Evolutionary conservation across 92 coral and sea anemone species (phyloP).

Genomic region (Phenganax stokvisi): DNA sequence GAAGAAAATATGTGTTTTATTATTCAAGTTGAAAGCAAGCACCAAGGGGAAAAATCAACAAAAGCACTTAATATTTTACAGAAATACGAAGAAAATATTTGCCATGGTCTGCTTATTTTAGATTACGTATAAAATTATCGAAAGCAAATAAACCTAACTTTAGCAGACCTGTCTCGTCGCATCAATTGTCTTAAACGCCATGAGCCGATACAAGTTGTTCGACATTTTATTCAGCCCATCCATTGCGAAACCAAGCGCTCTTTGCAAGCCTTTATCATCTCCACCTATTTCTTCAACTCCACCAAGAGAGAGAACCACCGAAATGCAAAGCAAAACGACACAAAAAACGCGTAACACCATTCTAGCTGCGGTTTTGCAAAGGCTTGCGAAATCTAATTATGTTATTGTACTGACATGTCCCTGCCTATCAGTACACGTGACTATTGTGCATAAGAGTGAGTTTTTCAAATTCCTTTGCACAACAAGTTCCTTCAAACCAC

Average conservation of each 20-base stretch:
- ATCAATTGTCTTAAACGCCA: constrained; percentile 61
- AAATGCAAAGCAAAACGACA: constrained; percentile 9
- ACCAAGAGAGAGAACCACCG: constrained; percentile 26
- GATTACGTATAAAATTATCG: neutral
- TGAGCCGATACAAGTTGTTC: constrained; percentile 76
- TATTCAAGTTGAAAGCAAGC: neutral
- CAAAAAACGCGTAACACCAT: constrained; percentile 17
- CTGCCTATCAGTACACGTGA: no score
- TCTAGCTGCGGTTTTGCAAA: neutral
- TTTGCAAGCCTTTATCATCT: constrained; percentile 68
- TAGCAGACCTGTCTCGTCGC: constrained; percentile 77
- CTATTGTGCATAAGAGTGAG: no score
- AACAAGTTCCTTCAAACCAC: no score
- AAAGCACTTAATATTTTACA: neutral
- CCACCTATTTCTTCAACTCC: constrained; percentile 39
- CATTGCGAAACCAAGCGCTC: constrained; percentile 69
- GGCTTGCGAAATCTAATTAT: neutral
- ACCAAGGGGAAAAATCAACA: neutral
- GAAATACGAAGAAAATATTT: neutral
- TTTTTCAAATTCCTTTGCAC: no score
- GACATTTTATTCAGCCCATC: constrained; percentile 65
- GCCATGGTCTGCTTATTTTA: no score
- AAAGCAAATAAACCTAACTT: neutral
- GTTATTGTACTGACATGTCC: neutral
- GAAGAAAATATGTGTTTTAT: neutral